Percentiles rank a stretch among this genome's conserved stretches.
These are phyloP conservation scores for Galaxea fascicularis DNA, from an alignment of 92 coral and sea anemone genomes.

Conservation along the genomic window DNA sequence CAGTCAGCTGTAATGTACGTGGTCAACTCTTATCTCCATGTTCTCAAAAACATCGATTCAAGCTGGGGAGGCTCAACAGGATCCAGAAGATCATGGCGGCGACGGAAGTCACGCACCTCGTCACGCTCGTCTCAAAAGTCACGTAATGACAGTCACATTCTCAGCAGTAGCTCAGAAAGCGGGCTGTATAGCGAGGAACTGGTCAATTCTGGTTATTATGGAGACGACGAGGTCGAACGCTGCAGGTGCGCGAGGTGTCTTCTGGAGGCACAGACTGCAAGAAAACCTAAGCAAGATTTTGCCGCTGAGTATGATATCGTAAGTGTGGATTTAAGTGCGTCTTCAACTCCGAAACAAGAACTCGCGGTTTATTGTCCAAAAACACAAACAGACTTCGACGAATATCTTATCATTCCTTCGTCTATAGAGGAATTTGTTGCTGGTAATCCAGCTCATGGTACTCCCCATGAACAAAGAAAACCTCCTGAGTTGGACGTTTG, in stretches of 20 bases:
- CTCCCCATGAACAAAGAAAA: constrained; percentile 22
- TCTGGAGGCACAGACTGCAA: constrained; percentile 35
- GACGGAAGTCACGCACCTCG: constrained; percentile 39
- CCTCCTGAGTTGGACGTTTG: background rate
- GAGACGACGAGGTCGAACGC: constrained; percentile 91
- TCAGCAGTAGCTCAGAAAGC: constrained; percentile 75
- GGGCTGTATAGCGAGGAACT: constrained; percentile 81
- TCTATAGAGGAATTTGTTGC: constrained; percentile 82
- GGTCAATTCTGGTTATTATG: constrained; percentile 90
- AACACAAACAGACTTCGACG: constrained; percentile 61
- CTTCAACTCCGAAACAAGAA: constrained; percentile 33
- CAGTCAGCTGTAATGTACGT: constrained; percentile 69
- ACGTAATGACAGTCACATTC: constrained; percentile 30
- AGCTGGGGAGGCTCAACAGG: constrained; percentile 73
- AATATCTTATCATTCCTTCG: constrained; percentile 85
- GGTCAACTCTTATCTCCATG: constrained; percentile 84
- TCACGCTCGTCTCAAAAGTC: constrained; percentile 62
- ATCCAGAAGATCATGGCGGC: constrained; percentile 8
- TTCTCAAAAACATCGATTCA: constrained; percentile 84
- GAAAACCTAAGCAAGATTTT: constrained; percentile 40
- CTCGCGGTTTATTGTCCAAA: background rate
- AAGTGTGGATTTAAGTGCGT: constrained; percentile 67
- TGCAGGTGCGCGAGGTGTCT: constrained; percentile 68
- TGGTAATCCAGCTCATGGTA: constrained; percentile 59
- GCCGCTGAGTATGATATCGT: constrained; percentile 82